Base-by-base conservation (phyloP, 1,140 invertebrate species). In the Triops longicaudatus region DNA sequence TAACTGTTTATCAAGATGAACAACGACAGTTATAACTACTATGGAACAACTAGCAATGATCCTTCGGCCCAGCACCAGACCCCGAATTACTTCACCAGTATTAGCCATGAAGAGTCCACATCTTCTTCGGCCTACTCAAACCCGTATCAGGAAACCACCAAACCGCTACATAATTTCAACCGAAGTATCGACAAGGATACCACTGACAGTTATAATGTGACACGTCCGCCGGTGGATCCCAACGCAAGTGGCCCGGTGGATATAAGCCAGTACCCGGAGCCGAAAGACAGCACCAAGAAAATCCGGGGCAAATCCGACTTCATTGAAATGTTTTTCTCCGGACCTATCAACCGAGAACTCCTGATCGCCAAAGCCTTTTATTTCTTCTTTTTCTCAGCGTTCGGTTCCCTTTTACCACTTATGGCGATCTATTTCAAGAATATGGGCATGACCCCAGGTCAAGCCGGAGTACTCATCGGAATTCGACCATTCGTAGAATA, bases 381-480 rank as follows among this genome's bases (percentile, higher is more conserved):
- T 84, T 98, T 99, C 85, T 99, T 98, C 88, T 99, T 99, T 85
- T 99, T 98, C 83, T 96, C 97, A 1, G 97, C 98, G 1, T 99
- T 99, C 82, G 98, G 98, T 7, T 98, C 96, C 0, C 87, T 99
- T 0, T 99, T 99, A 83, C 98, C 98, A 0, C 85, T 99, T 31
- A 95, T 99, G 91, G 97, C 95, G 26, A 94, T 99, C 26, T 99
- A 98, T 85, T 99, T 99, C 87, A 99, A 91, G 81, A 80, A 82
- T 76, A 92, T 98, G 90, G 97, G 96, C 9, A 97, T 99, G 95
- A 98, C 97, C 85, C 92, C 96, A 0, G 91, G 91, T 6, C 96
- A 98, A 83, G 95, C 94, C 81, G 97, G 97, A 17, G 87, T 98
- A 31, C 88, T 96, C 0, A 93, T 97, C 78, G 96, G 96, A 26